Conservation (phyloP, 2,113 vertebrate species). For the Oenanthe oenanthe region DNA sequence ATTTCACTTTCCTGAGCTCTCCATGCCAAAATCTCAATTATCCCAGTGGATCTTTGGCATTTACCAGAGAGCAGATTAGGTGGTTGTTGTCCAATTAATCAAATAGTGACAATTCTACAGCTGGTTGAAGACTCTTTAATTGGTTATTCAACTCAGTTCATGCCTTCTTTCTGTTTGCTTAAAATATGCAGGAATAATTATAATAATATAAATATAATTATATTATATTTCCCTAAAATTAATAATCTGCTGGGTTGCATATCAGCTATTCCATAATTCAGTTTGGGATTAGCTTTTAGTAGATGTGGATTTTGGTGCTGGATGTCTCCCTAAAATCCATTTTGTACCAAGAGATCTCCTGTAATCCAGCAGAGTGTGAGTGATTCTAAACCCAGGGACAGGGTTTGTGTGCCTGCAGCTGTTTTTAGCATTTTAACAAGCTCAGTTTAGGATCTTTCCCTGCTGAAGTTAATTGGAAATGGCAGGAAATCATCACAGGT, state of each 20-base stretch:
- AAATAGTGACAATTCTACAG: not conserved
- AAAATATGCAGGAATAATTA: not conserved
- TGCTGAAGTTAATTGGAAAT: not conserved
- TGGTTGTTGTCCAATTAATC: not conserved
- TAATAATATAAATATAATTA: no score
- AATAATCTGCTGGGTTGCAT: not conserved
- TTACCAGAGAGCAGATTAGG: not conserved
- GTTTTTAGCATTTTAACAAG: not conserved
- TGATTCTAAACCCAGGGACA: not conserved
- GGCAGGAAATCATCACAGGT: not conserved
- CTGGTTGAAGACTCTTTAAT: not conserved
- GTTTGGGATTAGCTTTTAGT: not conserved
- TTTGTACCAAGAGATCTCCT: not conserved
- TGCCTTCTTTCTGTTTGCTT: not conserved
- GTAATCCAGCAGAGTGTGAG: not conserved
- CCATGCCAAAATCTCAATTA: not conserved
- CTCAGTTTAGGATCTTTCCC: not conserved
- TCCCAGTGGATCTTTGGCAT: not conserved
- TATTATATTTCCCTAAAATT: not conserved
- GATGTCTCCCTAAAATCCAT: not conserved
- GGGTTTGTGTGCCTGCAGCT: not conserved
- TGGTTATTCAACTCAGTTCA: not conserved
- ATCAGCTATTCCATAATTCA: not conserved
- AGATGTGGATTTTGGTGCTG: not conserved
- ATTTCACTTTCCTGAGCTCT: accelerated